Base-by-base conservation (phyloP, 2,113 vertebrate genomes). In the Sphaerodactylus townsendi region DNA sequence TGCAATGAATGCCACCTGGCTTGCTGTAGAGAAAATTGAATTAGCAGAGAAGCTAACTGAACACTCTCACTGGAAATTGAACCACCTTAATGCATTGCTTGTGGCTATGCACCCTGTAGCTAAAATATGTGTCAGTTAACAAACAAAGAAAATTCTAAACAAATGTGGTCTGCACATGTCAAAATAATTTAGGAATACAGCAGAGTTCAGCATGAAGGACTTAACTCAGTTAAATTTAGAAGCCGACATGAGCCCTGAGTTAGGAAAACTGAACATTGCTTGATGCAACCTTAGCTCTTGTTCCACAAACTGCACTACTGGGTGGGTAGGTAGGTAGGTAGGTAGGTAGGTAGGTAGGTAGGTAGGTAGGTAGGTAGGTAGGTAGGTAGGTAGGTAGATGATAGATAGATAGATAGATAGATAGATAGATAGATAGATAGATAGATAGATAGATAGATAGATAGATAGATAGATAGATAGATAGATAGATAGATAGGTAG, bases 181-280 rank as follows among this genome's bases (percentile, higher is more conserved):
- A 1, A 39, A 81, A 2, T 2, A 82, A 87, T 17, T 48, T 7
- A 5, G 78, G 83, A 91, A 75, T 69, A 86, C 2, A 85, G 82
- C n/a, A 79, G 48, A 78, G 11, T 53, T 74, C 68, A 37, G n/a
- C 23, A 82, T 77, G 88, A 81, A n/a, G 4, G 0, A 62, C 73
- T 79, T 88, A 77, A 77, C 44, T n/a, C 21, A 73, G 87, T 89
- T 41, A 86, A 91, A 86, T 28, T 87, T 80, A 65, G 74, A 85
- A 82, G 64, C 28, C 72, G 53, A 72, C 2, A 25, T 44, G 15
- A 39, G 65, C 8, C 44, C 37, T 33, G 53, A 50, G 71, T 88
- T 85, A 87, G 44, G 81, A 85, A 91, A 84, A 89, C 88, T 7
- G 25, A 89, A 15, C 14, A 77, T 11, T 46, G 56, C 64, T 28